These are phyloP conservation scores for Oncorhynchus nerka DNA, from an alignment of 2,113 vertebrate genomes.

Conservation along the genomic window DNA sequence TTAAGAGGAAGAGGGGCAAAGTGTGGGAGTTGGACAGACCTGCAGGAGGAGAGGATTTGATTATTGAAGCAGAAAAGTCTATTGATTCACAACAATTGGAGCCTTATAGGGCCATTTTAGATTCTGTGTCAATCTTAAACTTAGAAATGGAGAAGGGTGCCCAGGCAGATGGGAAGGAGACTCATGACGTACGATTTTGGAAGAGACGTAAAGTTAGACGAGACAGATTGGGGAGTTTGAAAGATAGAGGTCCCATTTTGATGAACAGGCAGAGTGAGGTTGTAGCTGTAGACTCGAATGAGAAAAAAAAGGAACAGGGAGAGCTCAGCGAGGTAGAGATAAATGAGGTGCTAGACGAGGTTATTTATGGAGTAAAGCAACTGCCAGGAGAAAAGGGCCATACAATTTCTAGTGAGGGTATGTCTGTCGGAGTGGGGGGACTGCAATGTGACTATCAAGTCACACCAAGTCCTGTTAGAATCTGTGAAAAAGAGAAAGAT, in stretches of 20 bases:
- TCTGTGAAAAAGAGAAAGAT: too few relatives aligned
- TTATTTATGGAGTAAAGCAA: neutral
- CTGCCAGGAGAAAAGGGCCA: constrained; percentile 18
- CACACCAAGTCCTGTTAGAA: too few relatives aligned
- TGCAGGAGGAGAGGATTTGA: constrained; percentile 22
- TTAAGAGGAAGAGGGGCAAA: constrained; percentile 70
- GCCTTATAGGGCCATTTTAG: constrained; percentile 75
- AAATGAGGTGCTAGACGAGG: constrained; percentile 20
- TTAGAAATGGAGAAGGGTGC: constrained; percentile 72
- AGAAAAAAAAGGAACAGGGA: neutral
- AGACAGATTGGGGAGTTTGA: constrained; percentile 58
- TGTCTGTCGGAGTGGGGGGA: neutral
- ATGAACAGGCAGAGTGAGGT: constrained; percentile 20
- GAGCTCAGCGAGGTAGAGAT: constrained; percentile 6
- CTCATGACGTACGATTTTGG: constrained; percentile 54
- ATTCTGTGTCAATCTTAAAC: constrained; percentile 72
- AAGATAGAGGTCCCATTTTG: constrained; percentile 41
- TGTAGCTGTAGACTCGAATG: neutral
- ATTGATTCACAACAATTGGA: constrained; percentile 37
- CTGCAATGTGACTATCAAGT: too few relatives aligned
- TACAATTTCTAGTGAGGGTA: neutral
- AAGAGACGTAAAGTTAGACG: constrained; percentile 57
- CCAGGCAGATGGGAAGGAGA: constrained; percentile 53
- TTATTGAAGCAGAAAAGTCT: constrained; percentile 43
- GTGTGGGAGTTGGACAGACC: constrained; percentile 72